These are phyloP conservation scores for Phrixothrix hirtus DNA, from an alignment of 2,888 invertebrate genomes.

Conservation along the genomic window DNA sequence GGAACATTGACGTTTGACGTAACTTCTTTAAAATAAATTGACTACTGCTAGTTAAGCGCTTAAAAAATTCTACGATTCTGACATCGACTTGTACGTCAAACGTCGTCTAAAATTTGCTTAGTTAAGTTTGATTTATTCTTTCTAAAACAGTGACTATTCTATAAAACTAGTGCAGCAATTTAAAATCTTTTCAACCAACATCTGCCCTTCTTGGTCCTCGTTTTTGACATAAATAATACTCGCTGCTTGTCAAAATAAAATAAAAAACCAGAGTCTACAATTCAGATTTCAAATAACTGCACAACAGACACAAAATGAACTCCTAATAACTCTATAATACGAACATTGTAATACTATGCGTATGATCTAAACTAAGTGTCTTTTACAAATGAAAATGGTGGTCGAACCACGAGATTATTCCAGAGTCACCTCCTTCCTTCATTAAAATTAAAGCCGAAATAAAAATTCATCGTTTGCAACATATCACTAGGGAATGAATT, in stretches of 20 bases:
- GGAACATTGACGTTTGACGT: slow-evolving; percentile 43
- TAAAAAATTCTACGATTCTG: background rate
- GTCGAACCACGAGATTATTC: slow-evolving; percentile 17
- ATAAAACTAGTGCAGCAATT: slow-evolving; percentile 34
- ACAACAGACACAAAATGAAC: slow-evolving; percentile 36
- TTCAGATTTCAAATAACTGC: slow-evolving; percentile 29
- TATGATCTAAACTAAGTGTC: slow-evolving; percentile 54
- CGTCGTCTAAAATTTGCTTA: slow-evolving; percentile 45
- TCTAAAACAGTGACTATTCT: slow-evolving; percentile 45
- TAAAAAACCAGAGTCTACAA: slow-evolving; percentile 3
- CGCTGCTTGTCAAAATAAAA: slow-evolving; percentile 8
- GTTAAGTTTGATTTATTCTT: slow-evolving; percentile 26
- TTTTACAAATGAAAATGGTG: slow-evolving; percentile 44
- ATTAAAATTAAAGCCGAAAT: background rate
- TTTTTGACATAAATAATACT: slow-evolving; percentile 22
- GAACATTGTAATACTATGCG: slow-evolving; percentile 54
- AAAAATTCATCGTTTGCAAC: slow-evolving; percentile 1
- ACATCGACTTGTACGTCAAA: slow-evolving; percentile 25
- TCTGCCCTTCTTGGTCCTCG: slow-evolving; percentile 31
- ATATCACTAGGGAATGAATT: background rate
- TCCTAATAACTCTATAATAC: slow-evolving; percentile 43
- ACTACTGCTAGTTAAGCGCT: background rate
- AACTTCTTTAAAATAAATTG: background rate
- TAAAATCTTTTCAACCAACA: slow-evolving; percentile 24
- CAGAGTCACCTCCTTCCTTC: slow-evolving; percentile 21